Evolutionary conservation across 2,888 invertebrate genomes (phyloP).

Genomic region (Linnaemya tessellans): DNA sequence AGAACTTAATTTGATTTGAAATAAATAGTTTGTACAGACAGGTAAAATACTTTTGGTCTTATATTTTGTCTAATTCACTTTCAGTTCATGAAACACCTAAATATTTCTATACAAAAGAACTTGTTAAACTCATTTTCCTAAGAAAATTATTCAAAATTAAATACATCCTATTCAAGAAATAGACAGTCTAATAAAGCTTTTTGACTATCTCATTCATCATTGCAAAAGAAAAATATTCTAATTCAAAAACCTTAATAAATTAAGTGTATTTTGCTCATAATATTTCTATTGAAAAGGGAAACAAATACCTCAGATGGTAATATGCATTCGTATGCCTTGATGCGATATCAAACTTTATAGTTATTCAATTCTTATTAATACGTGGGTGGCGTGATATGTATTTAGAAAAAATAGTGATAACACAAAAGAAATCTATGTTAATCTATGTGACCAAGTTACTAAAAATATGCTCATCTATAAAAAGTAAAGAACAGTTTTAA

Average conservation of each 20-base stretch:
- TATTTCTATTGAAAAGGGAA: conserved; percentile 10
- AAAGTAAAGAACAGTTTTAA: too few species aligned
- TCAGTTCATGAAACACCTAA: too few species aligned
- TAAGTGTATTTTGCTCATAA: conserved; percentile 11
- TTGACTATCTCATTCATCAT: background rate
- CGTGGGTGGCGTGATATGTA: conserved; percentile 4
- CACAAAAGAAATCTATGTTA: too few species aligned
- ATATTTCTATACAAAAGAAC: background rate
- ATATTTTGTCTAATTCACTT: too few species aligned
- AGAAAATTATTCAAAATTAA: background rate
- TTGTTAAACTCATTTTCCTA: background rate
- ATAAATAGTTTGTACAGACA: too few species aligned
- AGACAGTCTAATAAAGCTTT: background rate
- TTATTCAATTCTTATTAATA: conserved; percentile 14
- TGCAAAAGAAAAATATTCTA: background rate
- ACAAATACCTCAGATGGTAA: conserved; percentile 21
- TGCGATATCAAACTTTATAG: conserved; percentile 13
- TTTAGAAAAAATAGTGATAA: too few species aligned
- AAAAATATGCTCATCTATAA: too few species aligned
- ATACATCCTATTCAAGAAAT: background rate
- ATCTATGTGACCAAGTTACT: too few species aligned
- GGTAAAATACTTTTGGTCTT: too few species aligned
- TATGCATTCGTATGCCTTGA: conserved; percentile 34
- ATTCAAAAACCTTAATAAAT: conserved; percentile 44
- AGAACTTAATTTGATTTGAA: too few species aligned